Percentiles rank a stretch among this genome's conserved stretches.
Evolutionary conservation across 2,113 vertebrate species (phyloP).

Genomic region (Crotalus helleri): DNA sequence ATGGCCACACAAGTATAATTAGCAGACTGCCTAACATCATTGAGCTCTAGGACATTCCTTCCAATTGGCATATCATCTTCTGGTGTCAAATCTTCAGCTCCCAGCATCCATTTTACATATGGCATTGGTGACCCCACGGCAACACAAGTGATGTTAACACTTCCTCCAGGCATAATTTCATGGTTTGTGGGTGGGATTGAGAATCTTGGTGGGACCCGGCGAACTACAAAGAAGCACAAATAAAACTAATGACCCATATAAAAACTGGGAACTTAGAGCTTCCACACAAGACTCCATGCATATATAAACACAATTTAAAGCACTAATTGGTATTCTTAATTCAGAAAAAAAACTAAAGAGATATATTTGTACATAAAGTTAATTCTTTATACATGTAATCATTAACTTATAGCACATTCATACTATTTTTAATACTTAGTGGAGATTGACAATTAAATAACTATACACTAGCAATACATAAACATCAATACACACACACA

Average conservation of each 20-base stretch:
- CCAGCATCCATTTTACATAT: conserved; percentile 99
- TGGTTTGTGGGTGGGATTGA: conserved; percentile 98
- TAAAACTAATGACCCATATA: conserved; percentile 69
- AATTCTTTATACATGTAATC: conserved; percentile 58
- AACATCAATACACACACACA: conserved; percentile 70
- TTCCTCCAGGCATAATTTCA: conserved; percentile 99
- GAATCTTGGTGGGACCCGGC: conserved; percentile 94
- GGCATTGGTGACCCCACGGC: conserved; percentile 99
- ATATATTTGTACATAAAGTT: conserved; percentile 68
- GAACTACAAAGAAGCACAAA: conserved; percentile 85
- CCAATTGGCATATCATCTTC: conserved; percentile 99
- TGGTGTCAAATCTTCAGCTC: conserved; percentile 95
- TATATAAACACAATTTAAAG: conserved; percentile 65
- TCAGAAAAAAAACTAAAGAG: conserved; percentile 63
- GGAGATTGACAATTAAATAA: conserved; percentile 68
- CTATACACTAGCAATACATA: conserved; percentile 76
- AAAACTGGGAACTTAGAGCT: conserved; percentile 30
- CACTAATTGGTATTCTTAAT: conserved; percentile 46
- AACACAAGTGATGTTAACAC: conserved; percentile 98
- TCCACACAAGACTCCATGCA: conserved; percentile 66
- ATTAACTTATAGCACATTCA: conserved; percentile 66
- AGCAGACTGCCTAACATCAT: conserved; percentile 96
- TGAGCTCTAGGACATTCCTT: conserved; percentile 96
- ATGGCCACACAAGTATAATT: conserved; percentile 99
- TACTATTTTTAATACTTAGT: conserved; percentile 68